Conservation (phyloP, 2,888 invertebrate species). For the Caenorhabditis japonica region DNA sequence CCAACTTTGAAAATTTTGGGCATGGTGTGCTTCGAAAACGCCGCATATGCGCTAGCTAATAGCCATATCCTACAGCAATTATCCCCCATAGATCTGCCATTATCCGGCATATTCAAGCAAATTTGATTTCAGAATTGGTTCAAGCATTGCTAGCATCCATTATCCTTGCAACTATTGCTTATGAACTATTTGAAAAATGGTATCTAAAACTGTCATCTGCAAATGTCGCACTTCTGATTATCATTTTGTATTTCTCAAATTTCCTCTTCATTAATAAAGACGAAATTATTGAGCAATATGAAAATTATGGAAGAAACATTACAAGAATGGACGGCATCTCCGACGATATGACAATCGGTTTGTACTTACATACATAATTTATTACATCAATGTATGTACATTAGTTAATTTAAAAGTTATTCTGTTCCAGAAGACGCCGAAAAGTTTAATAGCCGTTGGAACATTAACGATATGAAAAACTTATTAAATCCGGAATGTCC, state of each 20-base stretch:
- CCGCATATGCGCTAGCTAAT: too few species aligned
- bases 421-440: slow-evolving; percentile 24
- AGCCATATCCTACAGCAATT: too few species aligned
- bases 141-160: slow-evolving; percentile 3
- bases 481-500: too few species aligned
- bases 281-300: not conserved
- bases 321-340: slow-evolving; percentile 4
- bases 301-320: slow-evolving; percentile 1
- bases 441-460: slow-evolving; percentile 9
- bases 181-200: slow-evolving; percentile 26
- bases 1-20: too few species aligned
- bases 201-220: slow-evolving; percentile 10
- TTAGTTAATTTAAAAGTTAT: too few species aligned
- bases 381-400: not conserved
- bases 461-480: not conserved
- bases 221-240: slow-evolving; percentile 1
- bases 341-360: slow-evolving; percentile 27
- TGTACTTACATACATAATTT: not conserved
- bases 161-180: slow-evolving; percentile 13
- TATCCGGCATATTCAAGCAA: too few species aligned
- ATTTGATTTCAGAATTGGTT: slow-evolving; percentile 18
- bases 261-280: slow-evolving; percentile 7
- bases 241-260: slow-evolving; percentile 4
- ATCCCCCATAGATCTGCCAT: too few species aligned
- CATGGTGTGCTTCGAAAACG: too few species aligned